Evolutionary conservation across 1,140 invertebrate species (phyloP).

Genomic region (Cyclargus thomasi): DNA sequence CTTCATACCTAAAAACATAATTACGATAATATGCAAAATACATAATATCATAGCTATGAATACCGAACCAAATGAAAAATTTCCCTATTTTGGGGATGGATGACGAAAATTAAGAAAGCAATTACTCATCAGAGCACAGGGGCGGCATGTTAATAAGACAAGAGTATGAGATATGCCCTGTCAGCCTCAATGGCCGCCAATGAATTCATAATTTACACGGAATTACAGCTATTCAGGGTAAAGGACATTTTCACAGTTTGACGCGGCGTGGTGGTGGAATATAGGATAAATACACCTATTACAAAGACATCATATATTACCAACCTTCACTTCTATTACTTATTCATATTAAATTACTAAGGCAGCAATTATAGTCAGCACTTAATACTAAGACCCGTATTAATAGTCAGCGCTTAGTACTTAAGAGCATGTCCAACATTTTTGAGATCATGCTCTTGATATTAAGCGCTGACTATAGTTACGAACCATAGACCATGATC

Average conservation of each 20-base stretch:
- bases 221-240: conserved; percentile 25
- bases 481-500: no score
- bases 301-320: no score
- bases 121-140: conserved; percentile 70
- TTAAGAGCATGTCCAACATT: no score
- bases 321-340: no score
- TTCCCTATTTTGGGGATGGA: conserved; percentile 72
- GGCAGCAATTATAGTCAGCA: no score
- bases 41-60: not conserved
- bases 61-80: conserved; percentile 64
- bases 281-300: no score
- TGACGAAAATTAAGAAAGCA: conserved; percentile 73
- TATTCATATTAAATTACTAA: no score
- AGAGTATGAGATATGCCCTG: conserved; percentile 60
- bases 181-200: conserved; percentile 48
- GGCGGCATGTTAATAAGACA: conserved; percentile 70
- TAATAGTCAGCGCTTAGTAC: no score
- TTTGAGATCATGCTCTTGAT: no score
- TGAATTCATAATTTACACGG: conserved; percentile 58
- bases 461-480: no score
- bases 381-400: no score
- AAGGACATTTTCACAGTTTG: conserved; percentile 7
- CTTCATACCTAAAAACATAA: not conserved
- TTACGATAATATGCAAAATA: not conserved
- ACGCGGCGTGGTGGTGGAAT: not conserved